Conservation (phyloP, 2,888 invertebrate species). For the Acanthosepion esculentum region DNA sequence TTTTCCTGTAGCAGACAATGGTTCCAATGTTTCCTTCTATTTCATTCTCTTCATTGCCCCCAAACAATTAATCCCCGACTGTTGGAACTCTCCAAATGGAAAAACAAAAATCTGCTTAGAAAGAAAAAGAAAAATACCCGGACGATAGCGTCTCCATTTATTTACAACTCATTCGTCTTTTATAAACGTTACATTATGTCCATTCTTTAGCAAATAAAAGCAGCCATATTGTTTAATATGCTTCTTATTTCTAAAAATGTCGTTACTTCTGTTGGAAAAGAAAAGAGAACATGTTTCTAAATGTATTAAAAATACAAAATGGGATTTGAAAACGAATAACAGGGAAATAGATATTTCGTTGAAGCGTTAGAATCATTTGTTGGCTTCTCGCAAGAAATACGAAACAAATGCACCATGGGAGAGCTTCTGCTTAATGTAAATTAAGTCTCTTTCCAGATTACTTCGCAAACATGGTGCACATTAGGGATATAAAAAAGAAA, state of each 20-base stretch:
- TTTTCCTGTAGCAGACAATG: slow-evolving; percentile 2
- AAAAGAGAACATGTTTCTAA: not conserved
- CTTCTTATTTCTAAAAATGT: not conserved
- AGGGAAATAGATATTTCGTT: not conserved
- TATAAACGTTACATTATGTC: slow-evolving; percentile 1
- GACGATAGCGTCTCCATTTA: not conserved
- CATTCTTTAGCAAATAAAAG: not conserved
- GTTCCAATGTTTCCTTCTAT: not conserved
- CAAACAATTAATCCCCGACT: slow-evolving; percentile 4
- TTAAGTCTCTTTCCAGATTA: not conserved
- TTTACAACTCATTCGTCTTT: not conserved
- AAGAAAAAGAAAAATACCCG: not conserved
- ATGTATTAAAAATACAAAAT: slow-evolving; percentile 9
- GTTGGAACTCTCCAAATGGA: not conserved
- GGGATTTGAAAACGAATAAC: not conserved
- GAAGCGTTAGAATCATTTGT: slow-evolving; percentile 9
- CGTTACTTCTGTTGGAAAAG: too few species aligned
- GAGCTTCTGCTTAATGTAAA: not conserved
- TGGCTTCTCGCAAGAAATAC: not conserved
- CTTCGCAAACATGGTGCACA: not conserved
- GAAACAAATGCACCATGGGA: not conserved
- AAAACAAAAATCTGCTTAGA: not conserved
- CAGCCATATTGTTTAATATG: not conserved
- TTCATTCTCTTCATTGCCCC: not conserved
- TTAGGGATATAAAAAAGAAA: not conserved